Evolutionary conservation across 2,888 invertebrate species (phyloP).

Genomic region (Neria commutata): DNA sequence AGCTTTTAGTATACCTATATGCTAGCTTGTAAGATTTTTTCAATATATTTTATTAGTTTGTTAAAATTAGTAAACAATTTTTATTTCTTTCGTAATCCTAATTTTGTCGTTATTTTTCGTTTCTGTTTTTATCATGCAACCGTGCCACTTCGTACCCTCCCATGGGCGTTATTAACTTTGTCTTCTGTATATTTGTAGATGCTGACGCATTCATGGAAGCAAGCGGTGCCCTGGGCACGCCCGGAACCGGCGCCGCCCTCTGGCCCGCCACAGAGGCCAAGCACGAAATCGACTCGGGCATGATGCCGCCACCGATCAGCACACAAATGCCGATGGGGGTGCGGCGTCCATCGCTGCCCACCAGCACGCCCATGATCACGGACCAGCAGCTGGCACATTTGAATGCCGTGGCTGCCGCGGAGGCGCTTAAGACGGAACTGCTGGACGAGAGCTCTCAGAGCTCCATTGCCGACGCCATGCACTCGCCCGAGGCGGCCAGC

Average conservation of each 20-base stretch:
- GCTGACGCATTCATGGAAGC: conserved; percentile 54
- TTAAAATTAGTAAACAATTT: not conserved
- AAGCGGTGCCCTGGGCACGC: conserved; percentile 21
- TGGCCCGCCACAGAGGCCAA: conserved; percentile 58
- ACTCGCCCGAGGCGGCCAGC: conserved; percentile 51
- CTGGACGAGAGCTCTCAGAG: conserved; percentile 75
- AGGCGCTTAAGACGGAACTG: conserved; percentile 71
- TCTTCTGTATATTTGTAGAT: conserved; percentile 54
- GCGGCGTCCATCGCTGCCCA: conserved; percentile 69
- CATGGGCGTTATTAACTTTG: conserved; percentile 35
- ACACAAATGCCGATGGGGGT: conserved; percentile 68
- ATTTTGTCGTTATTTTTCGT: conserved; percentile 7
- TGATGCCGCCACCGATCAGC: conserved; percentile 73
- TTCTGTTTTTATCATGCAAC: conserved; percentile 25
- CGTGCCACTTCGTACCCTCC: conserved; percentile 30
- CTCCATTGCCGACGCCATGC: conserved; percentile 49
- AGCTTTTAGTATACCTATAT: conserved; percentile 7
- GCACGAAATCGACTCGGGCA: conserved; percentile 67
- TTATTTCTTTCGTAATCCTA: conserved; percentile 10
- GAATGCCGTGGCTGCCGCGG: conserved; percentile 55
- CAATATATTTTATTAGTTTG: conserved; percentile 4
- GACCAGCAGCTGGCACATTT: conserved; percentile 54
- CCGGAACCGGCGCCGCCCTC: conserved; percentile 22
- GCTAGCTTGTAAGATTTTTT: conserved; percentile 9
- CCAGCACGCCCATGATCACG: conserved; percentile 55